These are phyloP conservation scores for Phlogophora meticulosa DNA, from an alignment of 2,888 invertebrate species.

Conservation along the genomic window DNA sequence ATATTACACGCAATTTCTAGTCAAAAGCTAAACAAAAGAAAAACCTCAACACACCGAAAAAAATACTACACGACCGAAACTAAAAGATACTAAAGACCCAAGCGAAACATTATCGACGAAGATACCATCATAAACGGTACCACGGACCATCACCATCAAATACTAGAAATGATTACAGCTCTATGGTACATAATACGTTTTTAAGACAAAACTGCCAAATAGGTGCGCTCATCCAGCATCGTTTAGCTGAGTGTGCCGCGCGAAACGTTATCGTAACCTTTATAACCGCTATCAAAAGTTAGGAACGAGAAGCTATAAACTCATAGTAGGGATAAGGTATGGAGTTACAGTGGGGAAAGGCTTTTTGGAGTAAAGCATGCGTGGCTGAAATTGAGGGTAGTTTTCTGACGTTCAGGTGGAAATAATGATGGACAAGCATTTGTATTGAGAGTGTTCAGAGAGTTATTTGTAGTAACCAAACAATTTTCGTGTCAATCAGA, in stretches of 20 bases:
- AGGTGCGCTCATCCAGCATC: constrained; percentile 65
- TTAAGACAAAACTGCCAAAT: constrained; percentile 79
- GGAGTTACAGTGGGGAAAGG: constrained; percentile 31
- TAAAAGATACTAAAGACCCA: constrained; percentile 45
- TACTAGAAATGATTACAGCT: constrained; percentile 69
- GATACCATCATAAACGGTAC: constrained; percentile 38
- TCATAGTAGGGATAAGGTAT: constrained; percentile 47
- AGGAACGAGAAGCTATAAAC: constrained; percentile 70
- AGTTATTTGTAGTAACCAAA: neutral
- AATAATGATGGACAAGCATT: neutral
- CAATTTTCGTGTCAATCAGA: too few relatives aligned
- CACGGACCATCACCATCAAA: constrained; percentile 70
- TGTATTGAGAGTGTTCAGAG: neutral
- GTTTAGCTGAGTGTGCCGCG: constrained; percentile 62
- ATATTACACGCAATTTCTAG: too few relatives aligned
- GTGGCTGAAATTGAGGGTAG: constrained; percentile 48
- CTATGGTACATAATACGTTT: constrained; percentile 71
- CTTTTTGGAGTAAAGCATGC: constrained; percentile 48
- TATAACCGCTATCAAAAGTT: constrained; percentile 80
- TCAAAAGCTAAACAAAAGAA: neutral
- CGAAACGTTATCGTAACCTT: constrained; percentile 80
- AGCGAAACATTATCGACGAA: constrained; percentile 49
- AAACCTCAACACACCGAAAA: constrained; percentile 9
- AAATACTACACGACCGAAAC: constrained; percentile 16
- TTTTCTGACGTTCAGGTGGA: constrained; percentile 15